These are phyloP conservation scores for Paedocypris micromegethes DNA, from an alignment of 2,797 vertebrate genomes.

Conservation along the genomic window DNA sequence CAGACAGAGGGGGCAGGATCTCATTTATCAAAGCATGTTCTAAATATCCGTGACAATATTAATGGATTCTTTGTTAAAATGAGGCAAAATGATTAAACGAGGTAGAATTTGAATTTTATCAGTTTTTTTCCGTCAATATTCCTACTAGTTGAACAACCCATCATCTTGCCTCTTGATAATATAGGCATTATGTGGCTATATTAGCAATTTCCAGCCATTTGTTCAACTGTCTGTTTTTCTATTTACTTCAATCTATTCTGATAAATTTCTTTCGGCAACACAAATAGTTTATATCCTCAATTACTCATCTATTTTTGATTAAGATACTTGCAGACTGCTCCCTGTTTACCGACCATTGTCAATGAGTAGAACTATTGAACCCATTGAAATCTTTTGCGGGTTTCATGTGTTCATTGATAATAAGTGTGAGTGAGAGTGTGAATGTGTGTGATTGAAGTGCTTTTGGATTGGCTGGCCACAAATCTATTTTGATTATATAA, in stretches of 20 bases:
- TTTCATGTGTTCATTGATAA: no score
- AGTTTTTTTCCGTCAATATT: constrained; percentile 34
- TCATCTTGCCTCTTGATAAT: constrained; percentile 6
- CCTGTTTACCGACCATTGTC: background rate
- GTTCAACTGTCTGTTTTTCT: background rate
- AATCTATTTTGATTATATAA: no score
- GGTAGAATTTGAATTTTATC: constrained; percentile 39
- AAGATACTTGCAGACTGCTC: constrained; percentile 27
- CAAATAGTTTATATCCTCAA: constrained; percentile 19
- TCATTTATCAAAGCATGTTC: constrained; percentile 50
- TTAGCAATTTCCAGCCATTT: constrained; percentile 8
- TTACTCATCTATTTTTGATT: constrained; percentile 25
- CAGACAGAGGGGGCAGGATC: constrained; percentile 45
- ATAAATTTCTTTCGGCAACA: no score
- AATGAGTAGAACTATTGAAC: no score
- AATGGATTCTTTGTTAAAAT: constrained; percentile 46
- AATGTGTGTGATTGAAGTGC: no score
- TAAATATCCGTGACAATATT: constrained; percentile 49
- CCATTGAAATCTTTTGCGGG: no score
- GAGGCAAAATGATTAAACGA: constrained; percentile 42
- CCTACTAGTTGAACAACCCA: constrained; percentile 21
- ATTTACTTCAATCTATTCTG: background rate
- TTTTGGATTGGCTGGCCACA: no score
- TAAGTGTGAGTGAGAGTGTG: no score
- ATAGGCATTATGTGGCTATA: no score